These are phyloP conservation scores for Dipodomys spectabilis DNA, from an alignment of 2,113 vertebrate genomes.

Conservation along the genomic window DNA sequence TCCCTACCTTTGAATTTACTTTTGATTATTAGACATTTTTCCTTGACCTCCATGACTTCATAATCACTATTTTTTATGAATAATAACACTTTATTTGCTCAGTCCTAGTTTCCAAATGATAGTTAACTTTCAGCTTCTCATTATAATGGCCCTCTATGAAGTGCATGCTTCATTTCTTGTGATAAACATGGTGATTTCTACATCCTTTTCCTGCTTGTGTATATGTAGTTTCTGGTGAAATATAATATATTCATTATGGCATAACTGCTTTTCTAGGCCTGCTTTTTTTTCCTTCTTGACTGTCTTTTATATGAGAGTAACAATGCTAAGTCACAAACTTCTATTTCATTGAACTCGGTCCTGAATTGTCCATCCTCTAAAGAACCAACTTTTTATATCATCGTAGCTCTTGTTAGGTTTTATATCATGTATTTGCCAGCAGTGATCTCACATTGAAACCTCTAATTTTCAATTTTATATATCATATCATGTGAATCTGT, in stretches of 20 bases:
- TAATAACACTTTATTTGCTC: not conserved
- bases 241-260: not conserved
- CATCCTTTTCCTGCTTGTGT: not conserved
- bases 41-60: not conserved
- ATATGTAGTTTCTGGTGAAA: not conserved
- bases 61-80: too few relatives aligned
- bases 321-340: not conserved
- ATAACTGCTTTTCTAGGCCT: not conserved
- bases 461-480: not conserved
- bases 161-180: not conserved
- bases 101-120: fast-evolving
- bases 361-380: not conserved
- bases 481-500: not conserved
- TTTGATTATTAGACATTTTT: not conserved
- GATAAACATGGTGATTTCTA: not conserved
- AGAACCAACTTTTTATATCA: not conserved
- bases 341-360: not conserved
- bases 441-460: not conserved
- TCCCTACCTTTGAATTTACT: not conserved
- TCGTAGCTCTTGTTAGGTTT: not conserved
- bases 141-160: fast-evolving
- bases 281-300: not conserved
- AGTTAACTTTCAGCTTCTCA: not conserved
- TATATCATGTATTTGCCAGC: not conserved
- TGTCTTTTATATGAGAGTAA: not conserved